Conservation (phyloP, 2,888 invertebrate species). For the Neria commutata region DNA sequence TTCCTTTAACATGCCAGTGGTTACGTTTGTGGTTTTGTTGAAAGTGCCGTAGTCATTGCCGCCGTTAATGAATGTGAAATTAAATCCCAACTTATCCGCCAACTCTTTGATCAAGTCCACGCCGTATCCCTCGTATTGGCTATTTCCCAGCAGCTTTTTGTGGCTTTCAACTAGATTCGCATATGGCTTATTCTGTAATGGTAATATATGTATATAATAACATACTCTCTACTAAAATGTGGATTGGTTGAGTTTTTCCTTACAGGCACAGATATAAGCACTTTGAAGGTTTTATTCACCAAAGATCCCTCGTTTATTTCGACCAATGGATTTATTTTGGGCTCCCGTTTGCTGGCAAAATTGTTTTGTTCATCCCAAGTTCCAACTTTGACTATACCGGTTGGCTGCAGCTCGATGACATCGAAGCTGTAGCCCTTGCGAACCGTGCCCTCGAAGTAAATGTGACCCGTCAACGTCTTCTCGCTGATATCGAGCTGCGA, state of each 20-base stretch:
- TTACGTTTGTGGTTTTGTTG: slow-evolving; percentile 68
- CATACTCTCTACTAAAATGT: neutral
- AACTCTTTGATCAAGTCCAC: slow-evolving; percentile 85
- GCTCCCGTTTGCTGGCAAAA: slow-evolving; percentile 65
- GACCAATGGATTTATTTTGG: slow-evolving; percentile 55
- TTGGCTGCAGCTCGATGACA: slow-evolving; percentile 69
- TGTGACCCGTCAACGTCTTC: slow-evolving; percentile 69
- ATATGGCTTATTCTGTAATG: slow-evolving; percentile 79
- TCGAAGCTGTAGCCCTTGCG: slow-evolving; percentile 73
- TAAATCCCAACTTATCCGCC: slow-evolving; percentile 78
- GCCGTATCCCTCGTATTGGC: slow-evolving; percentile 84
- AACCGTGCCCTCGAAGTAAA: slow-evolving; percentile 80
- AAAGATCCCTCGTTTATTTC: slow-evolving; percentile 67
- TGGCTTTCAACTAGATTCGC: slow-evolving; percentile 80
- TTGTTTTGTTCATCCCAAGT: slow-evolving; percentile 72
- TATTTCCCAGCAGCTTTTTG: slow-evolving; percentile 73
- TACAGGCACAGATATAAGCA: slow-evolving; percentile 73
- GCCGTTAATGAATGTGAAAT: slow-evolving; percentile 80
- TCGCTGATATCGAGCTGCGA: slow-evolving; percentile 62
- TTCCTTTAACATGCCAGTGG: slow-evolving; percentile 89
- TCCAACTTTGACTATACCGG: slow-evolving; percentile 72
- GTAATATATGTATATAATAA: neutral
- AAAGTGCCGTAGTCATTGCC: slow-evolving; percentile 78
- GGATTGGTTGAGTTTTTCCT: neutral
- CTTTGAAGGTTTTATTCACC: slow-evolving; percentile 73